Percentiles rank a stretch among this genome's conserved stretches.
phyloP scores from a whole-genome alignment of 2,797 vertebrate species.

The Numenius phaeopus region DNA sequence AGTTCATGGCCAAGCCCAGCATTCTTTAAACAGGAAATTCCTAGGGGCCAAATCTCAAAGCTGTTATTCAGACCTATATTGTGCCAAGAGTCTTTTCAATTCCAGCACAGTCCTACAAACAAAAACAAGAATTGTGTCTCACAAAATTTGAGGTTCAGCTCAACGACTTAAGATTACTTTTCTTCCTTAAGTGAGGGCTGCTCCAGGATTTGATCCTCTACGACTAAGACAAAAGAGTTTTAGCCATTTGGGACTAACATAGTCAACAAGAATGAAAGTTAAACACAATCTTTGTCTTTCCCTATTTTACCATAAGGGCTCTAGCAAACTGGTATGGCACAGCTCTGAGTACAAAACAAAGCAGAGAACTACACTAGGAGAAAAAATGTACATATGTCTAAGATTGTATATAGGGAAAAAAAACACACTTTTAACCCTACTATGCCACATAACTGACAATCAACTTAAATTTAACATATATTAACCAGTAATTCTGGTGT shows the following conservation, averaged over 20 bases:
- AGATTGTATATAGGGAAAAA: not conserved
- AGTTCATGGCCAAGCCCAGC: constrained; percentile 49
- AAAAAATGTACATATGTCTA: not conserved
- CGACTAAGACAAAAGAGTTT: not conserved
- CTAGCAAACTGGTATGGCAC: not conserved
- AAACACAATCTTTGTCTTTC: not conserved
- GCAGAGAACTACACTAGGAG: not conserved
- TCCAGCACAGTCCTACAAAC: not conserved
- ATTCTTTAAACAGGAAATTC: constrained; percentile 66
- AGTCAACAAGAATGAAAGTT: not conserved
- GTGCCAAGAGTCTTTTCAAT: constrained; percentile 16
- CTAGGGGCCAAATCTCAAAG: constrained; percentile 48
- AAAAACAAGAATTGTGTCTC: not conserved
- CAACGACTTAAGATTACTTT: not conserved
- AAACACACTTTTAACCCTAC: not conserved
- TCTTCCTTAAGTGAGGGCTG: not conserved
- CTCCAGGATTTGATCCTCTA: not conserved
- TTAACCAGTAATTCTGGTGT: not conserved
- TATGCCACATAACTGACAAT: fast-evolving
- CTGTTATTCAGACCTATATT: not conserved
- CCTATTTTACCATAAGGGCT: not conserved
- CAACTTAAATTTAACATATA: not conserved
- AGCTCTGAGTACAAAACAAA: not conserved
- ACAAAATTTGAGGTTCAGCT: not conserved
- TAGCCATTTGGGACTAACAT: not conserved